These are phyloP conservation scores for Blastobasis adustella DNA, from an alignment of 2,888 invertebrate genomes.

Conservation along the genomic window DNA sequence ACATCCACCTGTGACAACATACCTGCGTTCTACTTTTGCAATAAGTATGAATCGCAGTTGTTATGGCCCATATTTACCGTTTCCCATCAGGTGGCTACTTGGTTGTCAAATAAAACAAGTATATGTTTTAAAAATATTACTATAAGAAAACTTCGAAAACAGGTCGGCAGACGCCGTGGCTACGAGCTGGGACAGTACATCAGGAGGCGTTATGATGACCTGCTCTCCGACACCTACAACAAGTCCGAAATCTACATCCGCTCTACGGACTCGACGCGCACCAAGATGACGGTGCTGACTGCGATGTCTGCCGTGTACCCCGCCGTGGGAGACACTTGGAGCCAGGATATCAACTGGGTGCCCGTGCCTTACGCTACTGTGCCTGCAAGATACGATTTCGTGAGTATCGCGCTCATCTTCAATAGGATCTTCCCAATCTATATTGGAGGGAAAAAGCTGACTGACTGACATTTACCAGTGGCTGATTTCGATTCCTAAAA, in stretches of 20 bases:
- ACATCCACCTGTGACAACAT: too few species aligned
- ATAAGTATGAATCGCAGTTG: too few species aligned
- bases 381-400: conserved; percentile 30
- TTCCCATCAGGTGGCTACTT: too few species aligned
- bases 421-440: too few species aligned
- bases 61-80: too few species aligned
- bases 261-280: conserved; percentile 37
- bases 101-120: too few species aligned
- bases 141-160: neutral
- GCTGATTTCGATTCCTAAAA: too few species aligned
- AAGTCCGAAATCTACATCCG: conserved; percentile 41
- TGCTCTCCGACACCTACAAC: conserved; percentile 25
- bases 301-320: conserved; percentile 34
- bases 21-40: too few species aligned
- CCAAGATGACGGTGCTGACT: conserved; percentile 36
- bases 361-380: conserved; percentile 37
- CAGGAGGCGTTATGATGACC: conserved; percentile 24
- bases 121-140: too few species aligned
- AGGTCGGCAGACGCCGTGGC: conserved; percentile 27
- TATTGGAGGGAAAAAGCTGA: too few species aligned
- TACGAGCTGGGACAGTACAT: conserved; percentile 28
- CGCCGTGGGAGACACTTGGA: conserved; percentile 22
- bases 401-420: conserved; percentile 19
- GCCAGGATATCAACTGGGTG: conserved; percentile 25
- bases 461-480: too few species aligned